Base-by-base conservation (phyloP, 1,140 invertebrate genomes). In the Anadara kagoshimensis region DNA sequence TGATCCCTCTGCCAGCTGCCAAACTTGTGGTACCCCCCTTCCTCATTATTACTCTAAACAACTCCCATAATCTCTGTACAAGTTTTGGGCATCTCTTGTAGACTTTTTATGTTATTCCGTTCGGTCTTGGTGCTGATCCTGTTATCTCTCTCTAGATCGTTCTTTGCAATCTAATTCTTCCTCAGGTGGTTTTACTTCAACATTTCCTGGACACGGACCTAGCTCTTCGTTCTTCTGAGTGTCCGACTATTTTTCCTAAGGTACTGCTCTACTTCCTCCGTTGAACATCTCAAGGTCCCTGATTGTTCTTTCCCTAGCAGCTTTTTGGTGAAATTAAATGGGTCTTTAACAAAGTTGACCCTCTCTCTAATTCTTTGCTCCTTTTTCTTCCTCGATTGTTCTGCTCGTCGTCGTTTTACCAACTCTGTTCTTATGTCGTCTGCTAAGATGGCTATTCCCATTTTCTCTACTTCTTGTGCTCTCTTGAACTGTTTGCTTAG, bases 271-370 rank as follows among this genome's bases (percentile, higher is more conserved):
- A 70, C 59, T 51, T 70, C 58, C 20, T 61, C 68, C 41, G 43
- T 70, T n/a, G 45, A 20, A 26, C 58, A 51, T 14, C 62, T 26
- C 14, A 70, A 26, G 22, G 3, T 49, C 11, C 63, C 47, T 36
- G 22, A 58, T 26, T 18, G 16, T n/a, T 58, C 49, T 36, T 54
- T 26, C 16, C 29, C 29, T 3, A 66, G 24, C 8, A 53, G 45
- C 16, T 41, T n/a, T n/a, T 54, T 54, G 18, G 69, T 57, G 51
- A 72, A 63, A 57, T 24, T 64, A 51, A 62, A 71, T 11, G 49
- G 59, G 51, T 63, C 20, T 54, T 26, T 26, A 14, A 72, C 44
- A 64, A 72, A 64, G 3, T 18, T n/a, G 44, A 10, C 51, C 64
- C 64, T 66, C 11, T n/a, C n/a, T 56, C 53, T 54, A 24, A 16